Conservation (phyloP, 2,888 invertebrate species). For the Drosophila mercatorum region DNA sequence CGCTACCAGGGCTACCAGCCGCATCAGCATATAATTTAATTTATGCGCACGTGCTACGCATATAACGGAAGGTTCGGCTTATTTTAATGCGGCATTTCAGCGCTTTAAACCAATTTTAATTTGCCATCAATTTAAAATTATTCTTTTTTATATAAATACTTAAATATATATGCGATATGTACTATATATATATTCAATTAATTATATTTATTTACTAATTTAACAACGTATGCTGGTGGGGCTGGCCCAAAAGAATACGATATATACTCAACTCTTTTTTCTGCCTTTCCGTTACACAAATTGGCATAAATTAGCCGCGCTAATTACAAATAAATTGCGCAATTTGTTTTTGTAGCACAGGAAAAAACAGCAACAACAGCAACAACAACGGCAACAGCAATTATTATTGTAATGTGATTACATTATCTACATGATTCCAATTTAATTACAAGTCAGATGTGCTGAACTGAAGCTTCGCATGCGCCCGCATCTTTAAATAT, state of each 20-base stretch:
- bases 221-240: conserved; percentile 41
- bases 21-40: conserved; percentile 58
- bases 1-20: conserved; percentile 36
- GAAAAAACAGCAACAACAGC: conserved; percentile 10
- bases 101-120: conserved; percentile 58
- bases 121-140: conserved; percentile 54
- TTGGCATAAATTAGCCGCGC: conserved; percentile 62
- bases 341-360: conserved; percentile 49
- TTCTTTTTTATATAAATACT: neutral
- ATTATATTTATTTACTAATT: conserved; percentile 51
- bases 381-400: neutral
- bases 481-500: conserved; percentile 1
- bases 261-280: conserved; percentile 7
- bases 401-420: conserved; percentile 45
- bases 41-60: conserved; percentile 55
- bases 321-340: conserved; percentile 69
- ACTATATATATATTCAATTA: conserved; percentile 24
- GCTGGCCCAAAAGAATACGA: neutral
- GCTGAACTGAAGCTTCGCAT: neutral
- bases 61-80: conserved; percentile 20
- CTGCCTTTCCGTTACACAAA: conserved; percentile 30
- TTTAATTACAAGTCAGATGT: conserved; percentile 45
- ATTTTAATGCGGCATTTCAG: conserved; percentile 29
- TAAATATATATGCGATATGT: neutral
- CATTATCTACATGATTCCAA: conserved; percentile 40